A percentile compares a stretch with the other conserved stretches of the same genome.
Evolutionary conservation across 2,888 invertebrate genomes (phyloP).

Genomic region (Dinocampus coccinellae): DNA sequence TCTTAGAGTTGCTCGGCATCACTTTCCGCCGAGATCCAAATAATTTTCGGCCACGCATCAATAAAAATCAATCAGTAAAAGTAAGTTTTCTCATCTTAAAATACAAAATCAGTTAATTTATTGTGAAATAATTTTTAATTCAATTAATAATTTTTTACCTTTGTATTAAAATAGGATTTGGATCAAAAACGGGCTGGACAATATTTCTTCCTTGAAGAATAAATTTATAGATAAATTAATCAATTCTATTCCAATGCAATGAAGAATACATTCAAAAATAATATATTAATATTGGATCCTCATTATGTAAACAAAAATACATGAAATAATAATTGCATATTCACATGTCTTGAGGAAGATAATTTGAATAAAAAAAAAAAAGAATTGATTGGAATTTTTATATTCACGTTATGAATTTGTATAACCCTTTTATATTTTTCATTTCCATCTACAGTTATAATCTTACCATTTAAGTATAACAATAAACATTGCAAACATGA

Average conservation of each 20-base stretch:
- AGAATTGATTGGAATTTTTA: not conserved
- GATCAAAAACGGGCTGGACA: constrained; percentile 98
- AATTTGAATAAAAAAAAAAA: not conserved
- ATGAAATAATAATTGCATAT: too few species aligned
- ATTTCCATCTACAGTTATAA: not conserved
- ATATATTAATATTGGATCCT: not conserved
- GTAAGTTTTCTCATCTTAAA: constrained; percentile 68
- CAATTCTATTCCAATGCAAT: not conserved
- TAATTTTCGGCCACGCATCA: constrained; percentile 98
- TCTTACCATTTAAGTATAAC: not conserved
- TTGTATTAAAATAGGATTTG: constrained; percentile 79
- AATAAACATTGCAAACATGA: not conserved
- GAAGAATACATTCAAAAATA: not conserved
- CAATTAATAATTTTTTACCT: constrained; percentile 55
- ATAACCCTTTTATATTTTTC: not conserved
- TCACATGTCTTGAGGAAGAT: too few species aligned
- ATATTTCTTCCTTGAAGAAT: constrained; percentile 99
- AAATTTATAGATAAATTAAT: constrained; percentile 57
- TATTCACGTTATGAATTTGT: not conserved
- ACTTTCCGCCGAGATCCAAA: constrained; percentile 99
- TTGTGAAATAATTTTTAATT: not conserved
- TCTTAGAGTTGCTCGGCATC: constrained; percentile 94
- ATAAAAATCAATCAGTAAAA: constrained; percentile 96
- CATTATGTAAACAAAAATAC: too few species aligned
- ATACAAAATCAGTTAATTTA: not conserved